A percentile compares a stretch with the other conserved stretches of the same genome.
Conservation (phyloP, 2,113 vertebrate genomes). For the Pelvicachromis taeniatus region DNA sequence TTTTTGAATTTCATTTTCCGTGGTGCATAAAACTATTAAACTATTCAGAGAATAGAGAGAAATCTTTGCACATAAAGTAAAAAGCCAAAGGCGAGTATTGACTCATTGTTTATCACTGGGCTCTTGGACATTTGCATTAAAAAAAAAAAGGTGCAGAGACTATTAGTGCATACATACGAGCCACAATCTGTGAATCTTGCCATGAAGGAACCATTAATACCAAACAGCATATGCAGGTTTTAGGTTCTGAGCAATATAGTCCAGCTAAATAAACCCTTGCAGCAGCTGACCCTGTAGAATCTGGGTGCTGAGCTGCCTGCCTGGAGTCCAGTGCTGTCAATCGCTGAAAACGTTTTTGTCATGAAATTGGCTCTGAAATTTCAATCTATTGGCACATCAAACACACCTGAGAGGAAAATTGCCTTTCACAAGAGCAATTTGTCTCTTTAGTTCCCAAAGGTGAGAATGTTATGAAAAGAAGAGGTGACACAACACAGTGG, state of each 20-base stretch:
- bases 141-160: not conserved
- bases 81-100: not conserved
- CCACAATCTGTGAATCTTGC: not conserved
- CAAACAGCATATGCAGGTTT: not conserved
- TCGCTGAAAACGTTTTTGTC: not conserved
- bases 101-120: not conserved
- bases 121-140: not conserved
- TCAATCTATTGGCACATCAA: not conserved
- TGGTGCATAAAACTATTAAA: not conserved
- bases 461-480: not conserved
- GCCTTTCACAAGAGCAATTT: not conserved
- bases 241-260: not conserved
- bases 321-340: not conserved
- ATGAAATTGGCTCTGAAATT: not conserved
- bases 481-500: not conserved
- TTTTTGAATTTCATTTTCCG: not conserved
- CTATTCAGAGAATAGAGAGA: not conserved
- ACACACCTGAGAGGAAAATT: rapidly evolving
- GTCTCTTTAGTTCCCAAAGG: not conserved
- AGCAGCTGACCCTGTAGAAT: not conserved
- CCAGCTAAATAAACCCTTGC: not conserved
- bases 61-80: not conserved
- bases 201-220: not conserved
- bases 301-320: not conserved
- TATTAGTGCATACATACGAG: not conserved